Conservation (phyloP, 2,797 vertebrate species). For the Microctenopoma lineatum region DNA sequence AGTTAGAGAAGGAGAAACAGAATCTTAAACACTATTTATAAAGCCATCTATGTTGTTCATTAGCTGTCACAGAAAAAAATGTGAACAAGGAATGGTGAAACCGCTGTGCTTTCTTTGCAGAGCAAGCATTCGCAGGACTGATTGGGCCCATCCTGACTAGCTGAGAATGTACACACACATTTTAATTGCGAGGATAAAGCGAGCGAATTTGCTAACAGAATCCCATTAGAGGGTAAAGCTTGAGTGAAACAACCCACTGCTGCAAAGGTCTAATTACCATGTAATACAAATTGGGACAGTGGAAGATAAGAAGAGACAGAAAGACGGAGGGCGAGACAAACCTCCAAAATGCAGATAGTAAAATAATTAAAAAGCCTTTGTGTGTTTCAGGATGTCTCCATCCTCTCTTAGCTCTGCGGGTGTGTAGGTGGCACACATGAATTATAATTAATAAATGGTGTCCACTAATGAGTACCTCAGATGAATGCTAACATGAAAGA, state of each 20-base stretch:
- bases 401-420: slow-evolving; percentile 26
- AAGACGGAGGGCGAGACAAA: slow-evolving; percentile 13
- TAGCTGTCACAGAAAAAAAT: slow-evolving; percentile 24
- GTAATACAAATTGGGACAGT: slow-evolving; percentile 31
- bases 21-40: slow-evolving; percentile 15
- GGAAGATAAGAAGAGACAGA: slow-evolving; percentile 34
- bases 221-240: slow-evolving; percentile 44
- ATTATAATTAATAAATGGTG: slow-evolving; percentile 58
- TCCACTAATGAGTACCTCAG: slow-evolving; percentile 45
- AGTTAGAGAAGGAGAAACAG: background rate
- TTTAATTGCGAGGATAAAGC: slow-evolving; percentile 52
- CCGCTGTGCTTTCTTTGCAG: slow-evolving; percentile 17
- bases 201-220: slow-evolving; percentile 40
- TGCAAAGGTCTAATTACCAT: slow-evolving; percentile 57
- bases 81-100: slow-evolving; percentile 18
- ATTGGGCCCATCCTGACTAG: slow-evolving; percentile 49
- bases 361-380: slow-evolving; percentile 52
- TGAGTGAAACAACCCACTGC: slow-evolving; percentile 22
- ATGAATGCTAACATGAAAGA: slow-evolving; percentile 36
- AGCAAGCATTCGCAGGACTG: slow-evolving; percentile 30
- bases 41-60: slow-evolving; percentile 35
- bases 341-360: slow-evolving; percentile 3
- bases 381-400: slow-evolving; percentile 38
- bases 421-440: slow-evolving; percentile 52
- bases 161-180: slow-evolving; percentile 36